Base-by-base conservation (phyloP, 1,140 invertebrate species). In the Trypoxylus dichotomus region DNA sequence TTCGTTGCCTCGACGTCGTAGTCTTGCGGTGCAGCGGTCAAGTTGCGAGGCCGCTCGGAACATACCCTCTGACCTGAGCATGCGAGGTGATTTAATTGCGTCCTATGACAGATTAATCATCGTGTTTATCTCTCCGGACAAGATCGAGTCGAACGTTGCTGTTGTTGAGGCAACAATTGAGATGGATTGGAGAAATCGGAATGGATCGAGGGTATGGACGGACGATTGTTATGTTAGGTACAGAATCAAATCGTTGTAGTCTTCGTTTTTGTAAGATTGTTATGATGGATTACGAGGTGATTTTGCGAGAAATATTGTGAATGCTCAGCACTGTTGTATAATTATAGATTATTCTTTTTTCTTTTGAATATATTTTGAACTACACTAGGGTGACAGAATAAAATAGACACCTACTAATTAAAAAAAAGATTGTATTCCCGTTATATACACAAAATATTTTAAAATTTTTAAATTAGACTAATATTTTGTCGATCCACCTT, bases 51-150 rank as follows among this genome's bases (percentile, higher is more conserved):
- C 24, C 6, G 63, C 1, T 27, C n/a, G 63, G 29, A 27, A 15
- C 54, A 5, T 72, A 75, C 58, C 68, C 74, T 68, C 54, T 76
- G 41, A 71, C 42, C 41, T 47, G 58, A 37, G 25, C 47, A 74
- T 42, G 68, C 41, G 37, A 75, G 27, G 25, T 60, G 27, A 19
- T 79, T 76, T 58, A 79, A 76, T 76, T 71, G 54, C 43, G 63
- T 27, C 47, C 47, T 73, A 25, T 60, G 54, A 75, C 54, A 75
- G 73, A 37, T 25, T 75, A 75, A 74, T 75, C 72, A 77, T 71
- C 29, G 29, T 71, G 24, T 71, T 71, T 71, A 71, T 32, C 47
- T 19, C 15, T 19, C 19, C n/a, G 47, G 15, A 54, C 15, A 54
- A n/a, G 47, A 54, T 19, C 47, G 47, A 43, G n/a, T n/a, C n/a